Conservation (phyloP, 2,888 invertebrate genomes). For the Bibio marci region DNA sequence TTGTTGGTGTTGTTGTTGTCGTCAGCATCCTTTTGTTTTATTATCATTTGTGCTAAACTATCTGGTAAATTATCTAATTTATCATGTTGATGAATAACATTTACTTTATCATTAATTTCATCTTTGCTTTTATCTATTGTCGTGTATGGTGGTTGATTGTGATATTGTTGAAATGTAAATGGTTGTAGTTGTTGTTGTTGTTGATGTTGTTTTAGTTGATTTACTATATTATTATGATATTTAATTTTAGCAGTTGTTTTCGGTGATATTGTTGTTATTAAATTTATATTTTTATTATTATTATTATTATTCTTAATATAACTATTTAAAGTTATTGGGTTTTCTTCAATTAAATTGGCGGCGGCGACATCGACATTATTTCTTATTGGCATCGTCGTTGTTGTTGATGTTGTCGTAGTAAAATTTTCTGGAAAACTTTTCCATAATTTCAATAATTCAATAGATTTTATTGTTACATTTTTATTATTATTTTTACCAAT, state of each 20-base stretch:
- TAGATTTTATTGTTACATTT: no score
- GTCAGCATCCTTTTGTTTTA: background rate
- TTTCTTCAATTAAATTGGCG: no score
- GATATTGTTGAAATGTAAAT: background rate
- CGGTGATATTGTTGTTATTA: no score
- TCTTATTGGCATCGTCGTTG: no score
- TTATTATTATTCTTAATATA: no score
- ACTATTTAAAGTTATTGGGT: no score
- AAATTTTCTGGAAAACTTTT: no score
- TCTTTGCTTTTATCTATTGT: background rate
- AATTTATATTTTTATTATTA: no score
- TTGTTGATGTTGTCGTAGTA: no score
- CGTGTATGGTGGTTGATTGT: background rate
- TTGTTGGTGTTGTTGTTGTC: background rate
- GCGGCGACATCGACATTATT: no score
- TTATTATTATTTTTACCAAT: no score
- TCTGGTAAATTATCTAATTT: conserved; percentile 6
- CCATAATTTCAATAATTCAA: no score
- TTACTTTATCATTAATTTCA: background rate
- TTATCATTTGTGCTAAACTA: conserved; percentile 4
- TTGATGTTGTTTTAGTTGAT: conserved; percentile 12
- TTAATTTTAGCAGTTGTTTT: background rate
- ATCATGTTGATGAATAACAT: conserved; percentile 1
- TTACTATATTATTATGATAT: background rate
- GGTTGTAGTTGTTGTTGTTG: conserved; percentile 3